These are phyloP conservation scores for Periparus ater DNA, from an alignment of 2,797 vertebrate species.

Conservation along the genomic window DNA sequence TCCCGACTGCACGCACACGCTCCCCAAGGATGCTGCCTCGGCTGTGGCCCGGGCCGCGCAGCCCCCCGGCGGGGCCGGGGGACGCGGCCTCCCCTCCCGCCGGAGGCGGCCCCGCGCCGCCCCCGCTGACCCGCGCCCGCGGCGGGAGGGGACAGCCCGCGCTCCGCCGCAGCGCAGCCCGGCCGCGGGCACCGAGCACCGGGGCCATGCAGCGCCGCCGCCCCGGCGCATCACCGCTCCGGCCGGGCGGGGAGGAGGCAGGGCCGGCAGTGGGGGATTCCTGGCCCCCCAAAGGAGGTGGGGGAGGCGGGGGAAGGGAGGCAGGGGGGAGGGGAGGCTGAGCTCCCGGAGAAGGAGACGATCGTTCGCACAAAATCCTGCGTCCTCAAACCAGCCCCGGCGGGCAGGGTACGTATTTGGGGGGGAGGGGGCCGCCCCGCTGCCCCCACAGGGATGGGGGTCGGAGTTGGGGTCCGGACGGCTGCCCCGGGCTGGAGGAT, in stretches of 20 bases:
- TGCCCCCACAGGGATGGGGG: not conserved
- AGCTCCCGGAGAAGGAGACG: conserved; percentile 39
- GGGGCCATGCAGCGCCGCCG: not conserved
- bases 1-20: not conserved
- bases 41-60: not conserved
- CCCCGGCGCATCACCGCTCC: not conserved
- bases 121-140: not conserved
- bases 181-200: not conserved
- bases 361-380: conserved; percentile 16
- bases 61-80: not conserved
- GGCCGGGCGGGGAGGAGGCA: not conserved
- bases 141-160: not conserved
- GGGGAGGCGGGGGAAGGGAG: not conserved
- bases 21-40: not conserved
- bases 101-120: conserved; percentile 13
- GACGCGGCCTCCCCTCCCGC: conserved; percentile 29
- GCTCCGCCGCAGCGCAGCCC: not conserved
- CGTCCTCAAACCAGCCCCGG: not conserved
- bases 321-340: not conserved
- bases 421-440: too few relatives aligned
- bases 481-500: not conserved
- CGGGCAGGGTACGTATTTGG: not conserved
- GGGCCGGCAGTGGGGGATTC: not conserved
- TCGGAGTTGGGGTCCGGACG: not conserved
- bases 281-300: conserved; percentile 3